These are phyloP conservation scores for Drosophila nigritarsus DNA, from an alignment of 2,888 invertebrate genomes.

Conservation along the genomic window DNA sequence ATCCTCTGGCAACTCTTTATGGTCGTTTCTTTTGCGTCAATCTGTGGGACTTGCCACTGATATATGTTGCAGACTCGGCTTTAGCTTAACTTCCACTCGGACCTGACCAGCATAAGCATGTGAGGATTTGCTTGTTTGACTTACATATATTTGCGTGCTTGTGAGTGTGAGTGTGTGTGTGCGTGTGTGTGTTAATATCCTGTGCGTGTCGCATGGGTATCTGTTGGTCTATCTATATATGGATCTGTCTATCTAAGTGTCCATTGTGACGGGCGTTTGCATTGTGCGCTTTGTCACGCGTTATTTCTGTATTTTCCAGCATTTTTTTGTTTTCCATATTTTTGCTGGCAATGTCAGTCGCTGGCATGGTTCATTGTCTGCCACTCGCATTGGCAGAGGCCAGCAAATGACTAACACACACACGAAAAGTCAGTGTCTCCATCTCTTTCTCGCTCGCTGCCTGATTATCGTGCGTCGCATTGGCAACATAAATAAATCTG, in stretches of 20 bases:
- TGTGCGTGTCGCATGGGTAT: conserved; percentile 67
- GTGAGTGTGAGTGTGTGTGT: neutral
- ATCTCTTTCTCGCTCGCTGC: conserved; percentile 11
- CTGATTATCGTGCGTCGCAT: conserved; percentile 52
- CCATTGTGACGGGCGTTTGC: conserved; percentile 73
- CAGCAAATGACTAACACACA: conserved; percentile 52
- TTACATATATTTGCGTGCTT: conserved; percentile 42
- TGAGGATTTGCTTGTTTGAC: conserved; percentile 64
- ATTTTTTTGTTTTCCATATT: conserved; percentile 55
- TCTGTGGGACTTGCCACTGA: conserved; percentile 60
- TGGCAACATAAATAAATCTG: conserved; percentile 80
- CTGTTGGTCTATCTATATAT: conserved; percentile 49
- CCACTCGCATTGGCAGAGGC: conserved; percentile 46
- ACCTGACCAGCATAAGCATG: conserved; percentile 60
- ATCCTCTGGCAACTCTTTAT: conserved; percentile 36
- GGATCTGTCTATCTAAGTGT: conserved; percentile 66
- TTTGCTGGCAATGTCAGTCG: conserved; percentile 28
- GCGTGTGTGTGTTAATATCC: conserved; percentile 55
- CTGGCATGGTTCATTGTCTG: conserved; percentile 68
- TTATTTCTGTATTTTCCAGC: conserved; percentile 60
- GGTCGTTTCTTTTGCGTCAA: conserved; percentile 55
- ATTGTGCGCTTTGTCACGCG: conserved; percentile 72
- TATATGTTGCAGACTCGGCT: conserved; percentile 31
- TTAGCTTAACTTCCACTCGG: conserved; percentile 27
- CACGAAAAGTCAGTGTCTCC: conserved; percentile 3